These are phyloP conservation scores for Erebia aethiops DNA, from an alignment of 2,888 invertebrate genomes.

Conservation along the genomic window DNA sequence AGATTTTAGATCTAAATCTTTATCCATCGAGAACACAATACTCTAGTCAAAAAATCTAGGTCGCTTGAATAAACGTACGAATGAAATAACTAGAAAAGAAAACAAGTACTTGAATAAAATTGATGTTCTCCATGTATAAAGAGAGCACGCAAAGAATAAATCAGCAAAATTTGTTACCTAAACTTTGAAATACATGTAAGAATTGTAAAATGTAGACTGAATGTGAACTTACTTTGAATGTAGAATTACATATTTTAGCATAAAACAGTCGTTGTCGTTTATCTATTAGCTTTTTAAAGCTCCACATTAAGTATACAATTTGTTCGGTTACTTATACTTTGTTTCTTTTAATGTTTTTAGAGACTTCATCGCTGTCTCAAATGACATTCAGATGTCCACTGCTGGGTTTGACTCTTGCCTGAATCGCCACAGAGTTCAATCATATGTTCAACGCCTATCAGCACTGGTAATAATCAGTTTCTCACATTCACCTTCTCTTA, in stretches of 20 bases:
- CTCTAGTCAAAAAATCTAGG: background rate
- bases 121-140: slow-evolving; percentile 18
- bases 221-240: slow-evolving; percentile 15
- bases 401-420: too few species aligned
- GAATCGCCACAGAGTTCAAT: background rate
- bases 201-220: slow-evolving; percentile 22
- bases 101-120: slow-evolving; percentile 21
- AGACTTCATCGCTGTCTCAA: too few species aligned
- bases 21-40: background rate
- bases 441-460: too few species aligned
- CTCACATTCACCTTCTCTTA: too few species aligned
- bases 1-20: background rate
- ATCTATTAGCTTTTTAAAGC: background rate
- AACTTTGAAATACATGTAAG: slow-evolving; percentile 21
- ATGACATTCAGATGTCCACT: too few species aligned
- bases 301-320: background rate
- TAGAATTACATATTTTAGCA: slow-evolving; percentile 7
- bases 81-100: slow-evolving; percentile 1
- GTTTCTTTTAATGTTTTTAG: too few species aligned
- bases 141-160: slow-evolving; percentile 25
- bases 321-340: too few species aligned
- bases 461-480: too few species aligned
- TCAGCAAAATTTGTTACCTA: slow-evolving; percentile 22
- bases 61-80: background rate
- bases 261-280: slow-evolving; percentile 6